These are phyloP conservation scores for Latheticus oryzae DNA, from an alignment of 2,888 invertebrate species.

Conservation along the genomic window DNA sequence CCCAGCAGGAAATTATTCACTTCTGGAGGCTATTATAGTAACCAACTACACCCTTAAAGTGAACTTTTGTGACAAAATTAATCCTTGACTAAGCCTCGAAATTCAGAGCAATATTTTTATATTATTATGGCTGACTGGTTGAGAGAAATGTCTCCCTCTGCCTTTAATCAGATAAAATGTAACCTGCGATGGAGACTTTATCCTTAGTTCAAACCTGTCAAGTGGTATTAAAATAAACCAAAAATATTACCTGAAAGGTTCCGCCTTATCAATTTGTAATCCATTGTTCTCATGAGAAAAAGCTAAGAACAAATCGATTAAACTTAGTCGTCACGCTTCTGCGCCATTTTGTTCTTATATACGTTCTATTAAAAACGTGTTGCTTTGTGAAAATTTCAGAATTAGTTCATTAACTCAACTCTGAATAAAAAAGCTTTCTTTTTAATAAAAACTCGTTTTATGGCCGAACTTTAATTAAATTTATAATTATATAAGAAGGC, in stretches of 20 bases:
- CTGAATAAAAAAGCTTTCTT: conserved; percentile 23
- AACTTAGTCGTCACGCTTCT: conserved; percentile 1
- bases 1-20: too few relatives aligned
- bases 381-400: conserved; percentile 6
- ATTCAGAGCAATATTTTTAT: conserved; percentile 6
- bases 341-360: conserved; percentile 12
- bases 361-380: conserved; percentile 1
- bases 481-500: conserved; percentile 51
- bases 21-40: too few relatives aligned
- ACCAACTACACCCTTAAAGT: too few relatives aligned
- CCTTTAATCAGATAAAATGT: conserved; percentile 42
- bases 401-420: conserved; percentile 19
- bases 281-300: conserved; percentile 44
- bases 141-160: conserved; percentile 12
- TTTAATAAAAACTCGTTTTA: conserved; percentile 47
- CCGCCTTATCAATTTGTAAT: conserved; percentile 51
- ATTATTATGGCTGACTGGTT: conserved; percentile 6
- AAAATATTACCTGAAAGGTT: conserved; percentile 37
- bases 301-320: conserved; percentile 17
- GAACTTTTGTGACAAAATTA: too few relatives aligned
- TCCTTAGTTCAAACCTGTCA: conserved; percentile 20
- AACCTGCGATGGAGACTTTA: conserved; percentile 31
- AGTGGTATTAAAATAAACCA: conserved; percentile 31
- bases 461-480: conserved; percentile 51
- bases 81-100: neutral